Evolutionary conservation across 2,113 vertebrate genomes (phyloP).

Genomic region (Gyps fulvus): DNA sequence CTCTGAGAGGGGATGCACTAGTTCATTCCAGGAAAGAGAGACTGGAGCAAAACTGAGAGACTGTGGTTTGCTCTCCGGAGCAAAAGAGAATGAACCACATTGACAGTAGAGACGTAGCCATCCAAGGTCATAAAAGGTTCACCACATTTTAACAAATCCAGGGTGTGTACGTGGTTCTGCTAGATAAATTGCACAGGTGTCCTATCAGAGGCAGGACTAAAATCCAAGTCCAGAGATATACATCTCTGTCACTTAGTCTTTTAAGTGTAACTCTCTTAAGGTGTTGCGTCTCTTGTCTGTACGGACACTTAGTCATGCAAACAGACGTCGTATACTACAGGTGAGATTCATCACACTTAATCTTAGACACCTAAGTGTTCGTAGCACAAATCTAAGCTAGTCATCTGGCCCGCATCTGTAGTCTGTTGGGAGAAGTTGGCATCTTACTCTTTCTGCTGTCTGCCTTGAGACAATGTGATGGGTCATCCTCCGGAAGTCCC

Average conservation of each 20-base stretch:
- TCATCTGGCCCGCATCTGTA: neutral
- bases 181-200: neutral
- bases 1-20: neutral
- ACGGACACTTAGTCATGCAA: neutral
- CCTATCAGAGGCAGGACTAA: neutral
- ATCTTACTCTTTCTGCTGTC: neutral
- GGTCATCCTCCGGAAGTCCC: neutral
- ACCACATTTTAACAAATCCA: neutral
- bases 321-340: neutral
- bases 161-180: neutral
- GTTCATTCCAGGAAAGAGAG: neutral
- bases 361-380: neutral
- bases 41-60: neutral
- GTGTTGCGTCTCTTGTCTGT: neutral
- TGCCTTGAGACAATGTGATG: neutral
- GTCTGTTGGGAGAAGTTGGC: neutral
- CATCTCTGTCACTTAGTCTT: neutral
- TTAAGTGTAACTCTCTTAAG: neutral
- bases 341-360: constrained; percentile 7
- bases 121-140: neutral
- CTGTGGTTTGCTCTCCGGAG: neutral
- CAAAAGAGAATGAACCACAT: neutral
- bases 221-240: neutral
- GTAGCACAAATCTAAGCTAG: neutral
- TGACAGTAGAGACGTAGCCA: neutral